Base-by-base conservation (phyloP, 2,888 invertebrate genomes). In the Halocaridina rubra region DNA sequence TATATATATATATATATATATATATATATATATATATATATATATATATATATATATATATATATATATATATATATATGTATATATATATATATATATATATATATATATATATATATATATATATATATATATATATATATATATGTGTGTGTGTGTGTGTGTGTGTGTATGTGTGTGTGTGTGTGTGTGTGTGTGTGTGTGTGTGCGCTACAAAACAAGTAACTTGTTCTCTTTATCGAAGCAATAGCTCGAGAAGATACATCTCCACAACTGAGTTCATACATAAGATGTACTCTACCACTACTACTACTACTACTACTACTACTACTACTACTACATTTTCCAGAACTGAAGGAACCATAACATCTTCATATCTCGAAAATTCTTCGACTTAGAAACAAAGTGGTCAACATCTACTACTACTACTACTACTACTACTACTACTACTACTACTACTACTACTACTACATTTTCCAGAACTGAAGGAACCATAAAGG, bases 1-100 rank as follows among this genome's bases (percentile, higher is more conserved):
- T 61, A 61, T 61, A 61, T 61, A 61, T 61, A 61, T 61, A 61
- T 61, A 61, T 61, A 61, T 61, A 61, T 61, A n/a, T 61, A 61
- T 61, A 61, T 61, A 61, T 61, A 61, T 61, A n/a, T 61, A 61
- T 61, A 61, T 61, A 61, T 61, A 61, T 61, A 61, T 61, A n/a
- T 61, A 7, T 22, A 61, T 22, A 61, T 61, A 61, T 22, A 72
- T 39, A 8, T 71, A 32, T 71, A 30, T 32, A 71, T 71, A 30
- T 71, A 71, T 71, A 30, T 71, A 71, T 32, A n/a, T 71, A 71
- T 71, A 30, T 71, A 71, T 71, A 30, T 32, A 71, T 71, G 30
- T 71, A 32, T 69, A 69, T 69, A 27, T 69, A 69, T 27, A 69
- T 69, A 24, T 24, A 27, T 24, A 24, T 69, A 16, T 69, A 24